These are phyloP conservation scores for Cyclopterus lumpus DNA, from an alignment of 2,797 vertebrate species.

Conservation along the genomic window DNA sequence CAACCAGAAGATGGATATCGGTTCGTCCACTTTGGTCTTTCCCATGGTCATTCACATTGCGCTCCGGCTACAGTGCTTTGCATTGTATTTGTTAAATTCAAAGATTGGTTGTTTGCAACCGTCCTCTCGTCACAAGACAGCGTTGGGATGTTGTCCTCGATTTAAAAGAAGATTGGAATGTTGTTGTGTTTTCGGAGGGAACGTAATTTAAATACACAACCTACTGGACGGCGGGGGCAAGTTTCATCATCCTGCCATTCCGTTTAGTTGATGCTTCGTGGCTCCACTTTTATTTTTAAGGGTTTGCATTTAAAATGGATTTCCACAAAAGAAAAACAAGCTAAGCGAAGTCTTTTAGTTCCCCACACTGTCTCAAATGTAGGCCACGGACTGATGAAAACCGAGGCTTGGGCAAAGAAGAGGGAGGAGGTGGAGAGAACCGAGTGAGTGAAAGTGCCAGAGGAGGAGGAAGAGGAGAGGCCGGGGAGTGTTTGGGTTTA, in stretches of 20 bases:
- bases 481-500: conserved; percentile 53
- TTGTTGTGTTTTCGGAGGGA: background rate
- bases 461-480: conserved; percentile 26
- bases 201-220: background rate
- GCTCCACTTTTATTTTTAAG: conserved; percentile 4
- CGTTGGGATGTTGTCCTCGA: background rate
- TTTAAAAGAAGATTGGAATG: background rate
- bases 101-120: conserved; percentile 49
- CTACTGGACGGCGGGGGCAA: background rate
- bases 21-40: background rate
- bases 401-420: conserved; percentile 21
- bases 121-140: conserved; percentile 31
- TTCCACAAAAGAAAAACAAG: conserved; percentile 22
- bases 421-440: conserved; percentile 54
- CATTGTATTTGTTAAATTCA: conserved; percentile 56
- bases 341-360: conserved; percentile 40
- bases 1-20: no score
- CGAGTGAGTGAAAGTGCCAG: conserved; percentile 32
- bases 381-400: conserved; percentile 69
- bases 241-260: background rate
- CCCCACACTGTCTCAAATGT: conserved; percentile 68
- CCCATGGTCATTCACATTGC: background rate
- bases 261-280: background rate
- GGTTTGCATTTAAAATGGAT: conserved; percentile 32
- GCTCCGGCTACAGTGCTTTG: conserved; percentile 33